phyloP scores from a whole-genome alignment of 2,113 vertebrate genomes.

The Smithornis capensis region DNA sequence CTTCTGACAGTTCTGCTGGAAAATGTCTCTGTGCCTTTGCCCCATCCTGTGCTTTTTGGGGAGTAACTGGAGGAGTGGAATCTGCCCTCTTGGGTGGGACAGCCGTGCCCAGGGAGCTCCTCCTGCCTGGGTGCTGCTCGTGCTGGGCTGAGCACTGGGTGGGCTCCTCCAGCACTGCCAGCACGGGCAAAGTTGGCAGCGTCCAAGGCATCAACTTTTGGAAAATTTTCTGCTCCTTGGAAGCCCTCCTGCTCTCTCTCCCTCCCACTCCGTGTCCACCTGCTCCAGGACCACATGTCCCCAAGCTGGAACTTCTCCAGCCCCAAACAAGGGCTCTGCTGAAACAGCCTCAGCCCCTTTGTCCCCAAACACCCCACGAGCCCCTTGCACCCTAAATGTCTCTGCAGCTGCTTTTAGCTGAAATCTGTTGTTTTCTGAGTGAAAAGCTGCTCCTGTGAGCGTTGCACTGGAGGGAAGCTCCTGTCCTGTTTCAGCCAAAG shows the following conservation, averaged over 20 bases:
- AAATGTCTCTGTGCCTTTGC: background rate
- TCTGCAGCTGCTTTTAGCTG: background rate
- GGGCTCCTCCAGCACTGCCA: background rate
- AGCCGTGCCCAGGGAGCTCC: background rate
- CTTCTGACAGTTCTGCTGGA: background rate
- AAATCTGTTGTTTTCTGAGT: background rate
- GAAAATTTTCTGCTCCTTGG: background rate
- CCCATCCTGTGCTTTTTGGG: background rate
- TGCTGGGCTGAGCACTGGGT: background rate
- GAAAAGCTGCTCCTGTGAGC: background rate
- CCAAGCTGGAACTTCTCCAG: conserved; percentile 10
- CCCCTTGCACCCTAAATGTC: background rate
- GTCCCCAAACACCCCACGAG: background rate
- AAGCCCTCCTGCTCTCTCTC: background rate
- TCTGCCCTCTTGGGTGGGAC: background rate
- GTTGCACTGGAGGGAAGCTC: fast-evolving
- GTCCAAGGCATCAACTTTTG: background rate
- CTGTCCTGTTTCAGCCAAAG: background rate
- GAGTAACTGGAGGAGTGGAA: background rate
- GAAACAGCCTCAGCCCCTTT: background rate
- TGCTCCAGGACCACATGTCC: conserved; percentile 45
- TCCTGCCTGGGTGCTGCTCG: background rate
- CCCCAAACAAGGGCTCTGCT: background rate
- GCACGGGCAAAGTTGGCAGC: background rate
- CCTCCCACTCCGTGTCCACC: background rate